These are phyloP conservation scores for Eretmochelys imbricata DNA, from an alignment of 2,113 vertebrate species.

Conservation along the genomic window DNA sequence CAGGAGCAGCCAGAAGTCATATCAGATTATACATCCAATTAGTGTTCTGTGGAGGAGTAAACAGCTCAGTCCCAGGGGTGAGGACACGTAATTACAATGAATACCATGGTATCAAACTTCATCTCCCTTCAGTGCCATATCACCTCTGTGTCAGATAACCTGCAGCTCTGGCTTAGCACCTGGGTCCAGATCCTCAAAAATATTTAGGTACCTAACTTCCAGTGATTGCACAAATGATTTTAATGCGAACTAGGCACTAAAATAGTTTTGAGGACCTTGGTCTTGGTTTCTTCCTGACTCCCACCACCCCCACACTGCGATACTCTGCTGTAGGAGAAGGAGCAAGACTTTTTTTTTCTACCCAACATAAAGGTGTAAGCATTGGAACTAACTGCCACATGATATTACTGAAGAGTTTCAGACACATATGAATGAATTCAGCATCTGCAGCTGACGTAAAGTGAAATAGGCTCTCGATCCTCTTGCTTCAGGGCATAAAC, in stretches of 20 bases:
- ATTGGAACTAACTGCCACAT: background rate
- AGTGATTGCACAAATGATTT: background rate
- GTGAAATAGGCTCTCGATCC: background rate
- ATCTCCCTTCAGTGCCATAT: background rate
- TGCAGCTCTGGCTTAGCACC: background rate
- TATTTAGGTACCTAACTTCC: background rate
- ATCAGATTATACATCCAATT: background rate
- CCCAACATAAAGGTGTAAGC: background rate
- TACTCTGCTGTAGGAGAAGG: background rate
- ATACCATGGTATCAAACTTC: background rate
- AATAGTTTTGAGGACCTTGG: background rate
- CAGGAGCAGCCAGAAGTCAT: background rate
- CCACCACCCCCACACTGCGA: background rate
- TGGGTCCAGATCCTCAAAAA: background rate
- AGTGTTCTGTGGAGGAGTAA: background rate
- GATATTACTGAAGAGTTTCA: background rate
- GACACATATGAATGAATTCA: background rate
- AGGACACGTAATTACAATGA: background rate
- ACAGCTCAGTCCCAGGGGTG: no score
- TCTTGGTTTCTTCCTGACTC: background rate
- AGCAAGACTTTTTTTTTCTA: background rate
- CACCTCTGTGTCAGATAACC: background rate
- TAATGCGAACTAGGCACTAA: background rate
- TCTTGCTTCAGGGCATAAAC: background rate
- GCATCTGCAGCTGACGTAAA: background rate